phyloP scores from a whole-genome alignment of 2,113 vertebrate genomes.

The Emydocephalus ijimae region DNA sequence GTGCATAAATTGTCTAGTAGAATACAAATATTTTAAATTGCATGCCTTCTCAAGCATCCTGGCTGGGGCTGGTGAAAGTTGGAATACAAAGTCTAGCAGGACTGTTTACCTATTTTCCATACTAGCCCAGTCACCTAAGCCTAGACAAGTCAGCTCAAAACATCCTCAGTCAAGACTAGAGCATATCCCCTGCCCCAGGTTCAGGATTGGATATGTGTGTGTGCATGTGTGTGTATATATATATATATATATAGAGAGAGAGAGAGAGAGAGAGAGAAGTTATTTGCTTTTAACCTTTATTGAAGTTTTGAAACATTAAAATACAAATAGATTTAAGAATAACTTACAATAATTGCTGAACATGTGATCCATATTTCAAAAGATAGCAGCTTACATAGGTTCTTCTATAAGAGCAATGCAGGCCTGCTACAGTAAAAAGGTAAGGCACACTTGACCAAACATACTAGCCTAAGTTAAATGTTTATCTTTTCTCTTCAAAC shows the following conservation, averaged over 20 bases:
- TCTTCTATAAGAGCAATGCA: not conserved
- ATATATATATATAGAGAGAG: not conserved
- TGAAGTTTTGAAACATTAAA: constrained; percentile 13
- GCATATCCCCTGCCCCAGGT: not conserved
- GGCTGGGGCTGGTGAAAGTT: not conserved
- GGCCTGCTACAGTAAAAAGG: not conserved
- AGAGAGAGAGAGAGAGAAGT: no score
- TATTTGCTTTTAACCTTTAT: constrained; percentile 8
- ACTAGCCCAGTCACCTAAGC: not conserved
- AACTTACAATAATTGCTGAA: not conserved
- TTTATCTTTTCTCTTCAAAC: not conserved
- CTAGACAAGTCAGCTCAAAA: not conserved
- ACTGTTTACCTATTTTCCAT: not conserved
- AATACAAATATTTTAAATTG: not conserved
- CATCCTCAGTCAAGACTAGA: not conserved
- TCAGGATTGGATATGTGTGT: not conserved
- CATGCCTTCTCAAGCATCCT: not conserved
- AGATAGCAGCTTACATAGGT: not conserved
- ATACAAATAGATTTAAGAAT: constrained; percentile 14
- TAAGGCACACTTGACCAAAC: not conserved
- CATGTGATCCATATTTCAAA: not conserved
- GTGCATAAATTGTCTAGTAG: not conserved
- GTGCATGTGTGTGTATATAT: not conserved
- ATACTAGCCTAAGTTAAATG: not conserved
- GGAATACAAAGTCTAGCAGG: not conserved